A percentile compares a stretch with the other conserved stretches of the same genome.
phyloP scores from a whole-genome alignment of 53 echinoderm and acorn worm species.

The Echinarachnius parma region DNA sequence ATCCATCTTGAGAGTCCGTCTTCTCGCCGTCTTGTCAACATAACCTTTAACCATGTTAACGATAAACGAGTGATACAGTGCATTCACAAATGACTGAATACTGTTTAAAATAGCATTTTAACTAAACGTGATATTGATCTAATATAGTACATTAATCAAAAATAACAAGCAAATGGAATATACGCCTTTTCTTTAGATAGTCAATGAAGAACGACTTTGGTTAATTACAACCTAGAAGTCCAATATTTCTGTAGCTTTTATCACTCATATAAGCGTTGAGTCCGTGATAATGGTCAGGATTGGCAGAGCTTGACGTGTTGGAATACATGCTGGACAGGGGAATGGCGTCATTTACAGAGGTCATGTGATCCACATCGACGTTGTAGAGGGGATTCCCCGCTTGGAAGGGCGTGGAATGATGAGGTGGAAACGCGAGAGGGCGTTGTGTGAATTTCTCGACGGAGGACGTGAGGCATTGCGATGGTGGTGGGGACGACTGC shows the following conservation, averaged over 20 bases:
- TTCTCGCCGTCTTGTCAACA: too few relatives aligned
- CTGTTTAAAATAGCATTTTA: too few relatives aligned
- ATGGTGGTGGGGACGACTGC: conserved; percentile 33
- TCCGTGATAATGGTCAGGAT: conserved; percentile 22
- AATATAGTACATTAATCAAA: neutral
- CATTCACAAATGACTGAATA: too few relatives aligned
- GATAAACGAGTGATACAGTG: too few relatives aligned
- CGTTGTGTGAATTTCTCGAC: conserved; percentile 32
- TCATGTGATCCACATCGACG: conserved; percentile 15
- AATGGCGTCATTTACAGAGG: conserved; percentile 15
- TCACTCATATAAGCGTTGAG: conserved; percentile 13
- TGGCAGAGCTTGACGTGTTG: neutral
- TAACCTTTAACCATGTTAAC: too few relatives aligned
- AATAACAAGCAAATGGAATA: neutral
- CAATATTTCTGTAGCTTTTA: conserved; percentile 21
- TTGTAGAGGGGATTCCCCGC: conserved; percentile 23
- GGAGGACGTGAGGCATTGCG: conserved; percentile 9
- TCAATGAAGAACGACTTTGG: too few relatives aligned
- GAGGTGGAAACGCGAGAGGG: conserved; percentile 21
- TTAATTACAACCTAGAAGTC: conserved; percentile 12
- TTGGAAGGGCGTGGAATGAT: conserved; percentile 9
- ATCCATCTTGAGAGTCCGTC: too few relatives aligned
- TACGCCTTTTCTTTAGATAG: neutral
- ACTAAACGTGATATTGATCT: neutral
- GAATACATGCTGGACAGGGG: conserved; percentile 33